A percentile compares a stretch with the other conserved stretches of the same genome.
Evolutionary conservation across 2,113 vertebrate genomes (phyloP).

Genomic region (Turdus rufiventris): DNA sequence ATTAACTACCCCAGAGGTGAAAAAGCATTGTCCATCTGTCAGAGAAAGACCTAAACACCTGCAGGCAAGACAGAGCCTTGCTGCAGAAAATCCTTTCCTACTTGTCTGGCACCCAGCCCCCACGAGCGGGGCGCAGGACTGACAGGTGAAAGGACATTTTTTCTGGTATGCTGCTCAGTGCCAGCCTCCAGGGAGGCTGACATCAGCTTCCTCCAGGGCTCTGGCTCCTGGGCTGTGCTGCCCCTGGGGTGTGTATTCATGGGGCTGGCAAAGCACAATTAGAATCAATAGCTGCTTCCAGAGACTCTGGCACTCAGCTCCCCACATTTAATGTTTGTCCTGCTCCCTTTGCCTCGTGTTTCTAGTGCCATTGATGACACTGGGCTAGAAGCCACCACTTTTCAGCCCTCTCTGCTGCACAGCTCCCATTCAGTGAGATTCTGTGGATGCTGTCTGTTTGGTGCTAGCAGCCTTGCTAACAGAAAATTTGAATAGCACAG

Average conservation of each 20-base stretch:
- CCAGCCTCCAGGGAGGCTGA: neutral
- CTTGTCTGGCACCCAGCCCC: neutral
- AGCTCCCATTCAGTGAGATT: neutral
- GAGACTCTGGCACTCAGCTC: neutral
- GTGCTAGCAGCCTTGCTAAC: neutral
- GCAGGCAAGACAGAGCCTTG: neutral
- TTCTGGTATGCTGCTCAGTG: neutral
- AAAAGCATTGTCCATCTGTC: neutral
- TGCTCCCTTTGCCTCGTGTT: neutral
- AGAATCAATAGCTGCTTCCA: neutral
- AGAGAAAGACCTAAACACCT: neutral
- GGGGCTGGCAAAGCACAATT: neutral
- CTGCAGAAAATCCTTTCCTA: neutral
- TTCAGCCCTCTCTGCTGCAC: neutral
- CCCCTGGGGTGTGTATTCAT: accelerated
- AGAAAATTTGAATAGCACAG: neutral
- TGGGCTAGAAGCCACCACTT: slow-evolving; percentile 15
- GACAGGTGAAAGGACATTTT: neutral
- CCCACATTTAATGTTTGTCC: neutral
- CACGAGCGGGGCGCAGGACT: accelerated
- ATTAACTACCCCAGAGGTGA: neutral
- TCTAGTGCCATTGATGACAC: neutral
- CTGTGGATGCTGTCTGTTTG: neutral
- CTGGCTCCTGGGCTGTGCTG: neutral
- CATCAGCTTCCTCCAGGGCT: neutral